Evolutionary conservation across 2,888 invertebrate genomes (phyloP), one percentile per base, ranked within the genome.

Genomic region (Daptonema setosum): DNA sequence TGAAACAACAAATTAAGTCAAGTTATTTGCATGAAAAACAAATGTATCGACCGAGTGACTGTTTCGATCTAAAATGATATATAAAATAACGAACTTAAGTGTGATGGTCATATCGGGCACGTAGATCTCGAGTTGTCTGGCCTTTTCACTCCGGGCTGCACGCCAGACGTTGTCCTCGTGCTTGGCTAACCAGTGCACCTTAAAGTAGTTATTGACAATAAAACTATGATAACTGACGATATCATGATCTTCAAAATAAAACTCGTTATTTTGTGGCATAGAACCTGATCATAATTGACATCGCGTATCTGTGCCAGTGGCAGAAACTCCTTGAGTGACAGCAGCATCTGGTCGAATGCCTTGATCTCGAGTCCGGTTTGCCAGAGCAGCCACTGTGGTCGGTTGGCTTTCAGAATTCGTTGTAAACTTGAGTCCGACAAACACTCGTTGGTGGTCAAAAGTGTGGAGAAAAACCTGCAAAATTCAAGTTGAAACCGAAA

Each of bases 341-440:
- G 78, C 52, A 93, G 74, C 0, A 82, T 79, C 5, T 85, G 73
- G n/a, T 81, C 81, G 69, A 86, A 84, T 58, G 81, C 80, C 14
- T 62, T 59, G 22, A 67, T 77, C 62, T 86, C 83, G 63, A 91
- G 76, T 0, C 95, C 95, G 0, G 84, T 83, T 71, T 86, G 84
- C 91, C 93, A 93, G 20, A 91, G 78, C 62, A 83, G 79, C 91
- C 93, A 93, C 68, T 87, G 84, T 30, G 67, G 62, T 24, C 22
- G 22, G n/a, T 56, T 56, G 2, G 35, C 28, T 1, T 56, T 52
- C 28, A 59, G 24, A 17, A 57, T 50, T 5, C 41, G 20, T 14
- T 48, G n/a, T 20, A 58, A 41, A n/a, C 3, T 2, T 26, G 53
- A 2, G 26, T 47, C 55, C n/a, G n/a, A n/a, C n/a, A n/a, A n/a